Evolutionary conservation across 2,888 invertebrate genomes (phyloP).

Genomic region (Eupithecia tripunctaria): DNA sequence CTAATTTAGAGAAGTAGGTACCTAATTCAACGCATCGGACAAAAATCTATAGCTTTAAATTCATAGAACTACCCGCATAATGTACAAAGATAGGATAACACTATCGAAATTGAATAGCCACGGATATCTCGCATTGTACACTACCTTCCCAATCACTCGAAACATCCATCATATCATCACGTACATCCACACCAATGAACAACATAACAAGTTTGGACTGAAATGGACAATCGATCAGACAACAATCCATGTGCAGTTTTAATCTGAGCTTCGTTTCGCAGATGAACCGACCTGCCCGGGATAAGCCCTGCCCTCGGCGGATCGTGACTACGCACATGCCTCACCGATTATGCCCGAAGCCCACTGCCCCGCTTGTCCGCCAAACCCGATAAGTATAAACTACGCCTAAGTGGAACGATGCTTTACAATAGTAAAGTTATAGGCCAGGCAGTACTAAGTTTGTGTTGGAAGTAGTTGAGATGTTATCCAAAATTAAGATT

Average conservation of each 20-base stretch:
- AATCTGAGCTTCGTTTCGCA: constrained; percentile 77
- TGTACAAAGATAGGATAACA: neutral
- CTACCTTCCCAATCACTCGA: constrained; percentile 8
- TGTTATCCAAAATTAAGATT: constrained; percentile 30
- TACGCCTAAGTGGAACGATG: constrained; percentile 21
- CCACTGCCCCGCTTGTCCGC: constrained; percentile 47
- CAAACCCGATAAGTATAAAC: constrained; percentile 28
- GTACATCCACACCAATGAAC: constrained; percentile 29
- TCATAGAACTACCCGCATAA: neutral
- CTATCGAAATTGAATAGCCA: constrained; percentile 1
- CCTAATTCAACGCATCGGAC: neutral
- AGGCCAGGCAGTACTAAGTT: constrained; percentile 24
- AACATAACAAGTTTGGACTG: constrained; percentile 34
- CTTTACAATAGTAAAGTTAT: constrained; percentile 37
- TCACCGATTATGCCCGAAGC: constrained; percentile 75
- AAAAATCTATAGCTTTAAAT: neutral
- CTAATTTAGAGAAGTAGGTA: neutral
- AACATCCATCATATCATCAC: constrained; percentile 18
- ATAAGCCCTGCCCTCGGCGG: constrained; percentile 64
- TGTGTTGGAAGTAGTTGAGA: constrained; percentile 12
- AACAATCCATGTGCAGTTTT: constrained; percentile 51
- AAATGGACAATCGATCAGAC: constrained; percentile 33
- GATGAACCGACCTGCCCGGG: constrained; percentile 66
- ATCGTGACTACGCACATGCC: constrained; percentile 74
- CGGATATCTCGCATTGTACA: neutral